These are phyloP conservation scores for Micropterix aruncella DNA, from an alignment of 2,888 invertebrate species.

Conservation along the genomic window DNA sequence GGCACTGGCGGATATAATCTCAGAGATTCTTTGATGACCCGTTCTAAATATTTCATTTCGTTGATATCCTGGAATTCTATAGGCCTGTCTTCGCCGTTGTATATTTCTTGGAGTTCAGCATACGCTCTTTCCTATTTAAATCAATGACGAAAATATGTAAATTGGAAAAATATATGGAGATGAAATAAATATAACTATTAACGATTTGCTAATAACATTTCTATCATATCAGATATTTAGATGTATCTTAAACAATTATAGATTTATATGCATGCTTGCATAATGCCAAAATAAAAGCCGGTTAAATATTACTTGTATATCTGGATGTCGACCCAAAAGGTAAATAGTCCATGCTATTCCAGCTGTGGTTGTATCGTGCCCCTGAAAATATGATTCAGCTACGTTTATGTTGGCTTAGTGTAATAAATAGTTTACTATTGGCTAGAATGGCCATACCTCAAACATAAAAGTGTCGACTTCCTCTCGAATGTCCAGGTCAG, in stretches of 20 bases:
- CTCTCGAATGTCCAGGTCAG: constrained; percentile 30
- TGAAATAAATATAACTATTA: no score
- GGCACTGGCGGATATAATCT: not conserved
- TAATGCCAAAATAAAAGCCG: no score
- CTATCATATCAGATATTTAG: no score
- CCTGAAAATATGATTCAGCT: no score
- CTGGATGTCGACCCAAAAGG: not conserved
- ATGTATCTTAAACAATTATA: no score
- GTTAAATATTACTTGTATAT: not conserved
- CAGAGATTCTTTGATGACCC: not conserved
- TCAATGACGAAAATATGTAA: not conserved
- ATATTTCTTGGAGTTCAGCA: constrained; percentile 19
- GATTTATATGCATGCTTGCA: no score
- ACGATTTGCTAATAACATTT: no score
- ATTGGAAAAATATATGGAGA: no score
- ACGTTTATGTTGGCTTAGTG: no score
- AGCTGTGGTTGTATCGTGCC: not conserved
- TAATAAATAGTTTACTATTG: no score
- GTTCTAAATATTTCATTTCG: not conserved
- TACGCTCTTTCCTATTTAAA: constrained; percentile 16
- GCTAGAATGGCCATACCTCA: no score
- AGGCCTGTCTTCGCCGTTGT: constrained; percentile 17
- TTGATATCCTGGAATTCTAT: constrained; percentile 18
- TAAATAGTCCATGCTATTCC: not conserved
- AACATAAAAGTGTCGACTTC: constrained; percentile 40